phyloP scores from a whole-genome alignment of 2,797 vertebrate species.

The Gymnodraco acuticeps region DNA sequence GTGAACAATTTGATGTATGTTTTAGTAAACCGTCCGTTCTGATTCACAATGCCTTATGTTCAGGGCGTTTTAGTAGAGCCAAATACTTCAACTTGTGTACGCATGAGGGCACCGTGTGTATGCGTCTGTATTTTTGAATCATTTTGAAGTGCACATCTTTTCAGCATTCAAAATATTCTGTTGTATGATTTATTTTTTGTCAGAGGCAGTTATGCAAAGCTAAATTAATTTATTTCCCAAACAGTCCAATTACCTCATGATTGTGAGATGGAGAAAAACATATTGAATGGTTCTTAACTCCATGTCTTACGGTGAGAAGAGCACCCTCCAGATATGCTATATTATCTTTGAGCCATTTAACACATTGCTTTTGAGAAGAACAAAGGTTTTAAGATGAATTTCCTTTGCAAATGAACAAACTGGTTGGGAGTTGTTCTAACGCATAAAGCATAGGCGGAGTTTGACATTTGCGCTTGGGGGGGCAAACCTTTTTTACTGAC shows the following conservation, averaged over 20 bases:
- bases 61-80: constrained; percentile 51
- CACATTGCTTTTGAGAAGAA: constrained; percentile 1
- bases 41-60: constrained; percentile 36
- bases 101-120: constrained; percentile 76
- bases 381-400: constrained; percentile 27
- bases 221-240: constrained; percentile 75
- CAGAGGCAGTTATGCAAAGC: constrained; percentile 43
- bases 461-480: too few species aligned
- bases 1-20: constrained; percentile 36
- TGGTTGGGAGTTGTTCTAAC: constrained; percentile 16
- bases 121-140: constrained; percentile 75
- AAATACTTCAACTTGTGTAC: constrained; percentile 67
- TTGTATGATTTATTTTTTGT: constrained; percentile 3
- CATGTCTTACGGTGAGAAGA: constrained; percentile 85
- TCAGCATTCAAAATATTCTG: constrained; percentile 46
- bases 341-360: constrained; percentile 31
- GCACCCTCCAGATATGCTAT: constrained; percentile 56
- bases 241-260: constrained; percentile 77
- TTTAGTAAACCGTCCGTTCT: constrained; percentile 28
- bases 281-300: constrained; percentile 75
- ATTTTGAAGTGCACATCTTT: constrained; percentile 69
- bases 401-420: constrained; percentile 42
- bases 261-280: constrained; percentile 69
- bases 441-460: background rate
- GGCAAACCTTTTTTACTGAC: too few species aligned